A percentile compares a stretch with the other conserved stretches of the same genome.
Conservation (phyloP, 2,113 vertebrate genomes). For the Myrmecophaga tridactyla region DNA sequence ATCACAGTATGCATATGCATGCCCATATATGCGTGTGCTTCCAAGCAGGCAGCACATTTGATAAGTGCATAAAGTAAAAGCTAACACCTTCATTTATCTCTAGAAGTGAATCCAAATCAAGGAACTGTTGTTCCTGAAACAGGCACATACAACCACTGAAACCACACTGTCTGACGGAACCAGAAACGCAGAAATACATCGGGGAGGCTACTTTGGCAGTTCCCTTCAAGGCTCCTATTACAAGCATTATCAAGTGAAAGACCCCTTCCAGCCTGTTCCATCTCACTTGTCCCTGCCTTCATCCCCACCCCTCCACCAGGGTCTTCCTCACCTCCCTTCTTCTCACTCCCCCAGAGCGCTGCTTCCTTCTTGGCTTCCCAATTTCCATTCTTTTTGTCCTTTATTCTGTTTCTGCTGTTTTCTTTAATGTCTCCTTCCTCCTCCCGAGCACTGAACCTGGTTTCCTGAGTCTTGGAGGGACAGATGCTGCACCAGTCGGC, state of each 20-base stretch:
- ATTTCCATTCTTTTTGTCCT: neutral
- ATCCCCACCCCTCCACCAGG: accelerated
- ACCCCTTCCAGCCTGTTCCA: neutral
- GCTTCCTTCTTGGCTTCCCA: neutral
- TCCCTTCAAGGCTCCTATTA: conserved; percentile 52
- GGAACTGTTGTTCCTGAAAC: conserved; percentile 56
- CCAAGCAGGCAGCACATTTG: conserved; percentile 16
- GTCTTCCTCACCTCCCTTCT: neutral
- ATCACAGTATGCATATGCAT: conserved; percentile 31
- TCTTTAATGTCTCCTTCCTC: neutral
- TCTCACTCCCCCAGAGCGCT: neutral
- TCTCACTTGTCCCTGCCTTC: neutral
- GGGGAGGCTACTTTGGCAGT: conserved; percentile 39
- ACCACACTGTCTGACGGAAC: conserved; percentile 54
- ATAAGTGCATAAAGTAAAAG: conserved; percentile 41
- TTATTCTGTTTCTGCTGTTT: neutral
- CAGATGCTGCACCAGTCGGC: conserved; percentile 65
- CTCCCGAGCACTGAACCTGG: neutral
- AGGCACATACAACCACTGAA: conserved; percentile 43
- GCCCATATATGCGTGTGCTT: neutral
- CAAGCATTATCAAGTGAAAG: conserved; percentile 39
- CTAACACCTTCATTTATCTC: conserved; percentile 40
- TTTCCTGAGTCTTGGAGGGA: conserved; percentile 25
- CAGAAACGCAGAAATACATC: conserved; percentile 59
- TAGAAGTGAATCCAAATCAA: conserved; percentile 61